Evolutionary conservation across 1,140 invertebrate genomes (phyloP).

Genomic region (Heliothis virescens): DNA sequence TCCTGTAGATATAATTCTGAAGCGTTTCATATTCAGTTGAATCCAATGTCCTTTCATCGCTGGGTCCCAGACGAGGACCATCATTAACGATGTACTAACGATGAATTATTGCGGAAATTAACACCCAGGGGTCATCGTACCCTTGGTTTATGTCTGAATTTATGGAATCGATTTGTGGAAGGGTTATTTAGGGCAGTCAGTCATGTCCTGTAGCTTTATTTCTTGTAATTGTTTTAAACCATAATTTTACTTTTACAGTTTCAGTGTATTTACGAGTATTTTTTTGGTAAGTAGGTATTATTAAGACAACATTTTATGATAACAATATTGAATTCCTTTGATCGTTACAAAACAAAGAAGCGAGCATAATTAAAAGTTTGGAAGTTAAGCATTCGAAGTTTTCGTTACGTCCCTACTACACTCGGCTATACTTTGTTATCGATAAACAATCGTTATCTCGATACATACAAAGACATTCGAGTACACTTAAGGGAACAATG

Average conservation of each 20-base stretch:
- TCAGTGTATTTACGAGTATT: too few relatives aligned
- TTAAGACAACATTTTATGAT: too few relatives aligned
- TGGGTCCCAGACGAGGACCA: conserved; percentile 6
- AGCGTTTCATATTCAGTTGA: not conserved
- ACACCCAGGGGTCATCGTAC: conserved; percentile 11
- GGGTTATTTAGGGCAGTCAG: not conserved
- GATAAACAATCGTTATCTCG: conserved; percentile 33
- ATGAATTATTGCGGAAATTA: conserved; percentile 50
- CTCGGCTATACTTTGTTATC: conserved; percentile 16
- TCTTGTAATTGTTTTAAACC: not conserved
- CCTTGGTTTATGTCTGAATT: not conserved
- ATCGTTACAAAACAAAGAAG: not conserved
- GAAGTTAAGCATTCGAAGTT: not conserved
- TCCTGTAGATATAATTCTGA: too few relatives aligned
- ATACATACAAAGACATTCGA: conserved; percentile 18
- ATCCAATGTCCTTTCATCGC: not conserved
- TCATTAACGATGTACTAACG: conserved; percentile 26
- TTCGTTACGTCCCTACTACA: not conserved
- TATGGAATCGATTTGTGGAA: not conserved
- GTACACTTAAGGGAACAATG: conserved; percentile 7
- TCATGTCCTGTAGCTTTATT: not conserved
- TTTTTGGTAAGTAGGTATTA: too few relatives aligned
- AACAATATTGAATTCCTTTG: too few relatives aligned
- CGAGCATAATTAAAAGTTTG: conserved; percentile 17
- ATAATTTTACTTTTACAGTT: not conserved